These are phyloP conservation scores for Harmothoe impar DNA, from an alignment of 2,888 invertebrate genomes.

Conservation along the genomic window DNA sequence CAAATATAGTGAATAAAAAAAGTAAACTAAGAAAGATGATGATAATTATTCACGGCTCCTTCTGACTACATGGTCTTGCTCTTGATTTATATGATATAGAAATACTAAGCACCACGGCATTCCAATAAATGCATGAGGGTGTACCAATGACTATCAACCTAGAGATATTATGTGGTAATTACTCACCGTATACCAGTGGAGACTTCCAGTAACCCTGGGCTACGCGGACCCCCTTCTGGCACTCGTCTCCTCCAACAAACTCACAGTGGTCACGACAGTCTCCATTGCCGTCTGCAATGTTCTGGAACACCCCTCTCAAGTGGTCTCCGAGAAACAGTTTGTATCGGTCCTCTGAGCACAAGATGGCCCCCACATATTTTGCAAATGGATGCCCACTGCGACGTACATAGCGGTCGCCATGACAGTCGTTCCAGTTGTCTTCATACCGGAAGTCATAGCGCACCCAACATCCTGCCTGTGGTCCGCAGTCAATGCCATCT, in stretches of 20 bases:
- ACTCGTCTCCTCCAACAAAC: constrained; percentile 16
- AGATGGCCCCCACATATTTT: constrained; percentile 24
- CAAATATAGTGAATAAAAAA: too few species aligned
- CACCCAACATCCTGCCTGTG: constrained; percentile 29
- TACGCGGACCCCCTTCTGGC: constrained; percentile 28
- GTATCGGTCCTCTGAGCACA: constrained; percentile 34
- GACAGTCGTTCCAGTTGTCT: constrained; percentile 60
- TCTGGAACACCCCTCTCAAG: constrained; percentile 25
- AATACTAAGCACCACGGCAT: too few species aligned
- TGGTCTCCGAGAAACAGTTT: constrained; percentile 27
- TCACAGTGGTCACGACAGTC: constrained; percentile 37
- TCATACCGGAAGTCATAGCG: constrained; percentile 43
- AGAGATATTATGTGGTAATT: too few species aligned
- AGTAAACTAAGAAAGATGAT: too few species aligned
- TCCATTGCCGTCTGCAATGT: constrained; percentile 48
- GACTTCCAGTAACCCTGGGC: constrained; percentile 42
- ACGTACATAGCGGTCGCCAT: constrained; percentile 48
- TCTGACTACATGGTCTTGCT: too few species aligned
- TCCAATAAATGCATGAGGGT: too few species aligned
- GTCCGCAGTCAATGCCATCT: constrained; percentile 42
- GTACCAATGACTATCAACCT: too few species aligned
- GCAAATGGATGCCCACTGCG: constrained; percentile 17
- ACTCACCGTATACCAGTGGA: constrained; percentile 37
- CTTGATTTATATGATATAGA: too few species aligned
- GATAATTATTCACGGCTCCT: too few species aligned